Base-by-base conservation (phyloP, 92 coral and sea anemone species). In the Zoanthus gigantus region DNA sequence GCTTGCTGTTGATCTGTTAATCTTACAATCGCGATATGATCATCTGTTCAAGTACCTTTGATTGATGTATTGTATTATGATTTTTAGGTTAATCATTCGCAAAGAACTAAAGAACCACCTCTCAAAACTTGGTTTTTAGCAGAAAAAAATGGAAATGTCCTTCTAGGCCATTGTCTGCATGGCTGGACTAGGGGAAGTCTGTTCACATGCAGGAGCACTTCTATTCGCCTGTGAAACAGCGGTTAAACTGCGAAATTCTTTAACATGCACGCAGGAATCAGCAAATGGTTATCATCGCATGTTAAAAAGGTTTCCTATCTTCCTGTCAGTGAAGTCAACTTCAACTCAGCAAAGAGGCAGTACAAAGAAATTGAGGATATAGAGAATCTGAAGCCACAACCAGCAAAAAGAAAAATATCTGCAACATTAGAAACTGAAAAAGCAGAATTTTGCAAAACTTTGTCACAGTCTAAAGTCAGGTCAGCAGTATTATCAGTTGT, bases 41-140 rank as follows among this genome's bases (percentile, higher is more conserved):
- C 9, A 50, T 50, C 52, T 47, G 52, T 47, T 47, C 52, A 47
- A 47, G 52, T 47, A 47, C 8, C 5, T 47, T 47, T 47, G 52
- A 47, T 47, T 47, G 52, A 47, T 47, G 52, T 47, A 47, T 47
- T 47, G 52, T 47, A 47, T 47, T 47, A 47, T 47, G 52, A 47
- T 47, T 50, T 74, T 74, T 48, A 74, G 78, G 92, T 83, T 18
- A 88, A 84, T 63, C 86, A 87, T 77, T 77, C 89, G 13, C 91
- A 78, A 83, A 57, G 89, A 68, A 8, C 34, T 0, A 84, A 83
- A 60, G 92, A 71, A 45, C 87, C 88, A 18, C 93, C 90, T 12
- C 52, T 82, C 66, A 90, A 80, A 87, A 90, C 90, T 34, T 90
- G 93, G 88, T 9, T 90, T 34, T 77, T 86, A 65, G 47, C 84